Evolutionary conservation across 2,113 vertebrate species (phyloP).

Genomic region (Tympanuchus pallidicinctus): DNA sequence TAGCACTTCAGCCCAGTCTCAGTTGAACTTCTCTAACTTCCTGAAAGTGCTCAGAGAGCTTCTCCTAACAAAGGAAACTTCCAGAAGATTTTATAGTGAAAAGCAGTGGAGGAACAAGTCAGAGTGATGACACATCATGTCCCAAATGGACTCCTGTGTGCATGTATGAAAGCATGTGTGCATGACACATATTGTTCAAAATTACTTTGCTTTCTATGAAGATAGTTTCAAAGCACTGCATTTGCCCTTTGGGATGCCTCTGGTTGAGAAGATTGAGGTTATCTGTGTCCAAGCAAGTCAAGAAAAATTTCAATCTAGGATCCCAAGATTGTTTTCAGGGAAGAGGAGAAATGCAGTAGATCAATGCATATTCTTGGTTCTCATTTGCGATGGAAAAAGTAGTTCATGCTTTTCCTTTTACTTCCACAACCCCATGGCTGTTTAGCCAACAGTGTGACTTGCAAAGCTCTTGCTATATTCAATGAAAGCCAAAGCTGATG

Average conservation of each 20-base stretch:
- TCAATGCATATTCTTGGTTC: not conserved
- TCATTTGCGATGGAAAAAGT: not conserved
- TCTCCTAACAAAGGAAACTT: not conserved
- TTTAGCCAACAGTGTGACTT: not conserved
- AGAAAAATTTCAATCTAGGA: not conserved
- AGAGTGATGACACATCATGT: not conserved
- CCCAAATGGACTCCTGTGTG: not conserved
- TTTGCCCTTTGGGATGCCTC: not conserved
- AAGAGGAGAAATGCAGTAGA: not conserved
- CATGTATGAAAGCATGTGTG: rapidly evolving
- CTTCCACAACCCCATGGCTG: not conserved
- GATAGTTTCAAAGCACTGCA: not conserved
- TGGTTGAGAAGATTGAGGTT: not conserved
- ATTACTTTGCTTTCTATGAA: not conserved
- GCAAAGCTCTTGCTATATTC: not conserved
- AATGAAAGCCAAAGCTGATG: not conserved
- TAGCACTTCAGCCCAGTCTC: not conserved
- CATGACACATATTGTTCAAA: not conserved
- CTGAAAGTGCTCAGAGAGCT: not conserved
- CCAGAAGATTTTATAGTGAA: not conserved
- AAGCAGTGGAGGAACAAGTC: not conserved
- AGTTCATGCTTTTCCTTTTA: not conserved
- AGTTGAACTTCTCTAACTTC: not conserved
- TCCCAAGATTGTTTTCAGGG: not conserved
- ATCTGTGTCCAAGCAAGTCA: not conserved